A percentile compares a stretch with the other conserved stretches of the same genome.
Conservation (phyloP, 1,140 invertebrate species). For the Saxidomus purpurata region DNA sequence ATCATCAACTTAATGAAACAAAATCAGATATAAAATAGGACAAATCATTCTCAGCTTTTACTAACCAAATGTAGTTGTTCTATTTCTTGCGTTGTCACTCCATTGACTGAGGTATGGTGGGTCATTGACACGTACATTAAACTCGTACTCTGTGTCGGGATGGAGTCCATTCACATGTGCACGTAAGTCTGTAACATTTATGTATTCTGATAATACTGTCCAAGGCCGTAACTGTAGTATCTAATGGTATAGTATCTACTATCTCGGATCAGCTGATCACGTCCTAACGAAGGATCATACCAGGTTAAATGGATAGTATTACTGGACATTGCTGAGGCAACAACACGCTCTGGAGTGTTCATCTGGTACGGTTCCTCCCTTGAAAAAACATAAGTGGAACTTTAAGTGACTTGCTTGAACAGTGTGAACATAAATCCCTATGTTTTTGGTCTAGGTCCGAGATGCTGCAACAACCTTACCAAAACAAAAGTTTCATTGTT, state of each 20-base stretch:
- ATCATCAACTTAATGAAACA: no score
- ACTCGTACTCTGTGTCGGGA: constrained; percentile 42
- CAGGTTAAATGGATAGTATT: constrained; percentile 27
- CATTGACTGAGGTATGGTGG: constrained; percentile 62
- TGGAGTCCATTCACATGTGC: background rate
- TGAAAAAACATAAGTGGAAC: no score
- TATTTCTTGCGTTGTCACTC: constrained; percentile 35
- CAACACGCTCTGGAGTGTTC: constrained; percentile 9
- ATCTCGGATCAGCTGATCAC: constrained; percentile 44
- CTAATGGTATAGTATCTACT: constrained; percentile 50
- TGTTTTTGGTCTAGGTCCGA: no score
- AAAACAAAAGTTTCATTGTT: no score
- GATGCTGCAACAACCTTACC: no score
- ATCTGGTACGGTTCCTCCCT: constrained; percentile 60
- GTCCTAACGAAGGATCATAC: constrained; percentile 40
- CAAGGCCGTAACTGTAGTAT: constrained; percentile 42
- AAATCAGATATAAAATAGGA: no score
- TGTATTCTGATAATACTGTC: constrained; percentile 50
- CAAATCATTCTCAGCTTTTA: background rate
- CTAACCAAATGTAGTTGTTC: background rate
- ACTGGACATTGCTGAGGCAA: background rate
- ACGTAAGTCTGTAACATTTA: constrained; percentile 35
- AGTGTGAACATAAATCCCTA: no score
- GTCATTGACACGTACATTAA: constrained; percentile 60
- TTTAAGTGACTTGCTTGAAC: no score